Evolutionary conservation across 2,113 vertebrate species (phyloP).

Genomic region (Neotragus pygmaeus): DNA sequence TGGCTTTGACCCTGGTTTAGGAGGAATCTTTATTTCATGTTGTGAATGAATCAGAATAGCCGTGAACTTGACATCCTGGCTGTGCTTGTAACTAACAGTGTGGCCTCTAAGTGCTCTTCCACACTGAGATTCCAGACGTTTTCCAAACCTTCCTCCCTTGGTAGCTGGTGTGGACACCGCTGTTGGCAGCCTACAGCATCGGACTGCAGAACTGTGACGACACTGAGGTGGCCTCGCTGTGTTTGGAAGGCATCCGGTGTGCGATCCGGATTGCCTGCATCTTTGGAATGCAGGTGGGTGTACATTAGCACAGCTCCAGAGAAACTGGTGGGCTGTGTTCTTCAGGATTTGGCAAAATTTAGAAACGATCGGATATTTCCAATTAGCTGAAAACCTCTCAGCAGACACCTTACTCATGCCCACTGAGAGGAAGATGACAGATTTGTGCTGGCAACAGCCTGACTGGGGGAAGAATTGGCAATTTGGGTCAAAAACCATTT

Average conservation of each 20-base stretch:
- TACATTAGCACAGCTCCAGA: neutral
- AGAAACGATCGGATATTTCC: neutral
- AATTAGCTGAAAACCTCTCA: neutral
- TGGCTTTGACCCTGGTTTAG: neutral
- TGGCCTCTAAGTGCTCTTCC: neutral
- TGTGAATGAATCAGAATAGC: neutral
- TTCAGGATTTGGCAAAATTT: neutral
- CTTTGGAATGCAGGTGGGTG: constrained; percentile 95
- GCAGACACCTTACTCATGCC: neutral
- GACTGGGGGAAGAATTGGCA: neutral
- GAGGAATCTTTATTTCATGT: neutral
- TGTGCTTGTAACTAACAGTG: neutral
- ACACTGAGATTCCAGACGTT: neutral
- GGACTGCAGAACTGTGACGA: constrained; percentile 98
- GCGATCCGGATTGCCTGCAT: constrained; percentile 95
- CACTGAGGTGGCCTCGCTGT: constrained; percentile 93
- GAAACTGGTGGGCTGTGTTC: neutral
- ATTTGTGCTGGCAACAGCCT: neutral
- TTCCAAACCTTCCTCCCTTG: constrained; percentile 40
- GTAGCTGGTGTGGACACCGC: constrained; percentile 96
- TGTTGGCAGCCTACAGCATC: constrained; percentile 95
- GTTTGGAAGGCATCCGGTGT: constrained; percentile 96
- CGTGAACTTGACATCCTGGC: neutral
- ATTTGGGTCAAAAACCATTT: neutral
- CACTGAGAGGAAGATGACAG: neutral